phyloP scores from a whole-genome alignment of 2,797 vertebrate genomes.

The Acanthis flammea region DNA sequence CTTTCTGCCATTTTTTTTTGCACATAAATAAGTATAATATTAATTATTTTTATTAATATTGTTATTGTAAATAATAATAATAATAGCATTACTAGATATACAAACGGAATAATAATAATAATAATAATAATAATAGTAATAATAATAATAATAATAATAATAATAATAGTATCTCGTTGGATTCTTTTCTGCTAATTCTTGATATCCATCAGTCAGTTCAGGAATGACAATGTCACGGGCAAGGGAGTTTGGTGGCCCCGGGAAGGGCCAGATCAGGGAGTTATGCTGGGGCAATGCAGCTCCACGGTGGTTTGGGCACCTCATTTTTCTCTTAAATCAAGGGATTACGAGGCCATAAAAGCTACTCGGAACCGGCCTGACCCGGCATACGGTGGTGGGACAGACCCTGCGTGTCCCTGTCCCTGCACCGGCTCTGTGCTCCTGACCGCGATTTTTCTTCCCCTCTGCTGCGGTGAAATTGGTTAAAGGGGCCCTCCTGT shows the following conservation, averaged over 20 bases:
- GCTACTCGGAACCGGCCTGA: background rate
- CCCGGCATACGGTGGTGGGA: background rate
- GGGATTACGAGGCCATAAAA: background rate
- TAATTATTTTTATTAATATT: background rate
- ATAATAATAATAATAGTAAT: too few species aligned
- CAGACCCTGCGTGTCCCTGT: background rate
- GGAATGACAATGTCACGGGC: background rate
- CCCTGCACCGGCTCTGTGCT: background rate
- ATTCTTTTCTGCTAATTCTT: background rate
- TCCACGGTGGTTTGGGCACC: background rate
- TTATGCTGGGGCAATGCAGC: background rate
- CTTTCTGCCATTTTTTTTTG: background rate
- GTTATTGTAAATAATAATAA: too few species aligned
- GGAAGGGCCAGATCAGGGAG: background rate
- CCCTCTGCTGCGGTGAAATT: background rate
- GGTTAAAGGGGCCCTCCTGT: background rate
- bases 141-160: background rate
- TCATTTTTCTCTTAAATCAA: background rate
- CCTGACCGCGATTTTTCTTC: background rate
- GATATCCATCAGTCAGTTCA: background rate
- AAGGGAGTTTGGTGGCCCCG: background rate
- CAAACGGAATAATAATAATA: too few species aligned
- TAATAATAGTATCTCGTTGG: background rate
- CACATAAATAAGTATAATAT: background rate
- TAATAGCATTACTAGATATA: background rate